Base-by-base conservation (phyloP, 1,140 invertebrate species). In the Papilio helenus region DNA sequence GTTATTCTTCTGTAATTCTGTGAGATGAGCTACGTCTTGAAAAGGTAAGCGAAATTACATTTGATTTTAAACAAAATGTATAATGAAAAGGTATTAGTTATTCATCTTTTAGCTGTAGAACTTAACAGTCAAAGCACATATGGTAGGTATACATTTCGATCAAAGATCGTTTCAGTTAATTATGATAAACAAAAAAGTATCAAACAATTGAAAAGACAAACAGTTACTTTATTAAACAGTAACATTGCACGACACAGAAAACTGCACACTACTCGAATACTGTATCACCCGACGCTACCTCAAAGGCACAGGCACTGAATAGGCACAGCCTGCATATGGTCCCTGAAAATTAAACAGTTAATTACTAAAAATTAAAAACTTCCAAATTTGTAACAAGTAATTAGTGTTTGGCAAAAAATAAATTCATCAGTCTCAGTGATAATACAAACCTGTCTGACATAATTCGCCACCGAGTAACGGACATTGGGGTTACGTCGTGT, bases 391-490 rank as follows among this genome's bases (percentile, higher is more conserved):
- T 23, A 79, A 73, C 14, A 49, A 49, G 18, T 49, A 49, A 49
- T 49, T 49, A 18, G 5, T 18, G 7, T 18, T 49, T 49, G 46
- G 3, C 3, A 49, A 18, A 16, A 55, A 55, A n/a, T 55, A n/a
- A 55, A n/a, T 55, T 16, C 18, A 29, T 68, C 14, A 4, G 61
- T 68, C 3, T 14, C 26, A 16, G 18, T 20, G 46, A n/a, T 61
- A 79, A 20, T 12, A 78, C 83, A 76, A 76, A 93, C 92, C 87
- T 89, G 88, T 84, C 80, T 87, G n/a, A 90, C 86, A 55, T 90
- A 93, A 81, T 92, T 91, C 10, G 76, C 81, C 10, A 89, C 82
- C 9, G 84, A 55, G 79, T 93, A 93, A 7, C 92, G 87, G 0
- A 93, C 89, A 34, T 87, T 88, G 0, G 90, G 92, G 77, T 90